Evolutionary conservation across 2,797 vertebrate genomes (phyloP).

Genomic region (Borostomias antarcticus): DNA sequence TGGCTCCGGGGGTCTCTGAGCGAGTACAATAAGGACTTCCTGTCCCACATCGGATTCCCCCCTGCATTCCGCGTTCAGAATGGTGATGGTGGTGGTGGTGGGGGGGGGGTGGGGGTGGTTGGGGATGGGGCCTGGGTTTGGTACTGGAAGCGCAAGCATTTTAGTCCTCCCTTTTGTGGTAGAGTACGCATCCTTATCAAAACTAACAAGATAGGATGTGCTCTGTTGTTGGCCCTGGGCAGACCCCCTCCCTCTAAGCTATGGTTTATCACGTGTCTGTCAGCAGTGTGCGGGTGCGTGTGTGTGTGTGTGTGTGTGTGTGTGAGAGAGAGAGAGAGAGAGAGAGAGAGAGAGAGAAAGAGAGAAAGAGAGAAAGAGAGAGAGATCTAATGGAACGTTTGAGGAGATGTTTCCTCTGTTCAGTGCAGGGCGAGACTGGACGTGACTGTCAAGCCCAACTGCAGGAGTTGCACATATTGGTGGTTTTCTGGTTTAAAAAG

Average conservation of each 20-base stretch:
- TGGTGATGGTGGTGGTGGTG: background rate
- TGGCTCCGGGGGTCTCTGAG: conserved; percentile 82
- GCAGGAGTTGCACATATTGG: background rate
- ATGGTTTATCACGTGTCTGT: conserved; percentile 25
- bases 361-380: too few relatives aligned
- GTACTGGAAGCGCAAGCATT: conserved; percentile 6
- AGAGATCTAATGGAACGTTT: conserved; percentile 23
- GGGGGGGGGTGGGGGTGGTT: conserved; percentile 50
- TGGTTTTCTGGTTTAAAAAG: background rate
- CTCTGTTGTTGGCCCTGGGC: conserved; percentile 40
- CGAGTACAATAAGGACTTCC: conserved; percentile 79
- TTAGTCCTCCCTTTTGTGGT: conserved; percentile 41
- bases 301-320: conserved; percentile 23
- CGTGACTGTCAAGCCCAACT: conserved; percentile 11
- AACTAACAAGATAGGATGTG: conserved; percentile 43
- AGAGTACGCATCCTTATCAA: conserved; percentile 53
- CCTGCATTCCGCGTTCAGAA: conserved; percentile 60
- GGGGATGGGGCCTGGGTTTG: conserved; percentile 20
- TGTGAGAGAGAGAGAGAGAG: background rate
- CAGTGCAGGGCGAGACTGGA: conserved; percentile 33
- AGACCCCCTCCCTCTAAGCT: conserved; percentile 20
- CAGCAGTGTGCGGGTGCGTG: background rate
- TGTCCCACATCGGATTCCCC: conserved; percentile 72
- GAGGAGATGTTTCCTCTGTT: conserved; percentile 36
- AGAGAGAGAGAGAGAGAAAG: too few relatives aligned